Evolutionary conservation across 2,888 invertebrate species (phyloP).

Genomic region (Rotaria sp.): DNA sequence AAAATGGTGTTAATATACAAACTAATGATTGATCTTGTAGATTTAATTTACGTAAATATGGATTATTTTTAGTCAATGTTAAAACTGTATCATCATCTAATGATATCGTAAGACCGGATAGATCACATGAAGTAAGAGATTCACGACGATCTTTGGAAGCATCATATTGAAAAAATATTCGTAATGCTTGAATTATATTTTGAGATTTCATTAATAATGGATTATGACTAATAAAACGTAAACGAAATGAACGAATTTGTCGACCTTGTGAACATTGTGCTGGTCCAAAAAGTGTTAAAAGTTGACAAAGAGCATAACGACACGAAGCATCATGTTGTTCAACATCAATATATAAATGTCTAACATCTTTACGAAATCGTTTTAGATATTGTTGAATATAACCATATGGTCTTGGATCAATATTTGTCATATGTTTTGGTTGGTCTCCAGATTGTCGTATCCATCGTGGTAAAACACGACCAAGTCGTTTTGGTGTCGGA

Average conservation of each 20-base stretch:
- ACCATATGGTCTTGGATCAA: background rate
- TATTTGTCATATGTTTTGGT: background rate
- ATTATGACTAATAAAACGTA: background rate
- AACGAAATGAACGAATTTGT: background rate
- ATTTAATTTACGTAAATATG: slow-evolving; percentile 12
- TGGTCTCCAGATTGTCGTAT: background rate
- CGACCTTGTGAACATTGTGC: background rate
- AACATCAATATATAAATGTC: slow-evolving; percentile 21
- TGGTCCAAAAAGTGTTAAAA: background rate
- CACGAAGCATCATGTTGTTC: slow-evolving; percentile 1
- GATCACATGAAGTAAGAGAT: background rate
- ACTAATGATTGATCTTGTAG: slow-evolving; percentile 28
- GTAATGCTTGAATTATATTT: background rate
- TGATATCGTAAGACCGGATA: background rate
- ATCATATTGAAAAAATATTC: slow-evolving; percentile 7
- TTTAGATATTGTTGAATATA: background rate
- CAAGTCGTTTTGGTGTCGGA: background rate
- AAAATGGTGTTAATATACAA: background rate
- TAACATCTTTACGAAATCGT: background rate
- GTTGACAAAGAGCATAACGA: slow-evolving; percentile 2
- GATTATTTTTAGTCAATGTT: background rate
- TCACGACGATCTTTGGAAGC: background rate
- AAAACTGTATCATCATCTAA: slow-evolving; percentile 13
- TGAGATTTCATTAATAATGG: background rate
- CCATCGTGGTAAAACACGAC: slow-evolving; percentile 5